Conservation (phyloP, 1,140 invertebrate genomes). For the Hyphantria cunea region DNA sequence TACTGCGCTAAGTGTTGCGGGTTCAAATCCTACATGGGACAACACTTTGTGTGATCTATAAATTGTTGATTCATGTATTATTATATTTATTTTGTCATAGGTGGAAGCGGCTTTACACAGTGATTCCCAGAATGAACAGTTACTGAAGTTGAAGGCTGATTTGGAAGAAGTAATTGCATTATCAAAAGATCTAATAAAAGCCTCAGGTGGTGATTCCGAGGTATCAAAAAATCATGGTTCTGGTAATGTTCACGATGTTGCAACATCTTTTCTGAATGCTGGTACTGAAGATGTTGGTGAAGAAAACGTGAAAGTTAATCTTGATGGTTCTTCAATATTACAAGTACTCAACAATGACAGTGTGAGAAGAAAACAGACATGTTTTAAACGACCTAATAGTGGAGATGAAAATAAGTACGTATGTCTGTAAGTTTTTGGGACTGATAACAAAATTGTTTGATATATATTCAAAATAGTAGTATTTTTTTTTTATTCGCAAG, state of each 20-base stretch:
- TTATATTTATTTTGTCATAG: slow-evolving; percentile 73
- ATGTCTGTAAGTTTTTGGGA: not conserved
- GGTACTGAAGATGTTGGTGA: slow-evolving; percentile 93
- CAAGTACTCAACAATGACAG: slow-evolving; percentile 89
- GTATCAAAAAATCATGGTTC: slow-evolving; percentile 72
- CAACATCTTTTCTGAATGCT: slow-evolving; percentile 92
- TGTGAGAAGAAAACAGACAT: slow-evolving; percentile 83
- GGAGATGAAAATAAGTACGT: slow-evolving; percentile 81
- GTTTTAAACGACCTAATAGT: slow-evolving; percentile 77
- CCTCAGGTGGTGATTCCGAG: slow-evolving; percentile 89
- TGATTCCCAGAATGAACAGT: slow-evolving; percentile 94
- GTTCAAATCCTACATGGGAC: too few relatives aligned
- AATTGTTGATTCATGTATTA: too few relatives aligned
- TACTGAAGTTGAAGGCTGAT: slow-evolving; percentile 95
- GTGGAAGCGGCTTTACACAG: slow-evolving; percentile 96
- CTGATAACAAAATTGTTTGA: not conserved
- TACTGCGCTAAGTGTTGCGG: too few relatives aligned
- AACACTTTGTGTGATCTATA: too few relatives aligned
- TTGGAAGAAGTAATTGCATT: slow-evolving; percentile 96
- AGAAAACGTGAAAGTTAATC: slow-evolving; percentile 94
- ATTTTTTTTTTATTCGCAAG: too few relatives aligned
- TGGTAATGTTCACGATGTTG: slow-evolving; percentile 80
- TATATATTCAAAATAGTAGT: not conserved
- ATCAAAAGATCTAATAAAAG: slow-evolving; percentile 93
- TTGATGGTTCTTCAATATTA: slow-evolving; percentile 93